Evolutionary conservation across 2,888 invertebrate genomes (phyloP).

Genomic region (Mimumesa dahlbomi): DNA sequence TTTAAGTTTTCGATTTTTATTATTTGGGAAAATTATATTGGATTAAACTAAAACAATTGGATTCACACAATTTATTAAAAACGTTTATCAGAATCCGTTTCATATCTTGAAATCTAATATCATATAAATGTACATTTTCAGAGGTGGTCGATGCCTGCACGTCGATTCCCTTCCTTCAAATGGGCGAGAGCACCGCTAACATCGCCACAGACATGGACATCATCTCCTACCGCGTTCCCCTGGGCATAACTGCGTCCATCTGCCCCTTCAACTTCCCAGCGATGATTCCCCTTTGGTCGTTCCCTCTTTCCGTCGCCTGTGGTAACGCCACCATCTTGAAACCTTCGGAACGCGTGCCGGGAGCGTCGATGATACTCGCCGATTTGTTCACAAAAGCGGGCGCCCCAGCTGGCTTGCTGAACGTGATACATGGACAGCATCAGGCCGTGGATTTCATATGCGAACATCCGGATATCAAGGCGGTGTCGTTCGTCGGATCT

Average conservation of each 20-base stretch:
- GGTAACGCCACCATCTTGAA: conserved; percentile 98
- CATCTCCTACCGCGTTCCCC: conserved; percentile 92
- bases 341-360: conserved; percentile 99
- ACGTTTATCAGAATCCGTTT: neutral
- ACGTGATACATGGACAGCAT: conserved; percentile 97
- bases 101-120: neutral
- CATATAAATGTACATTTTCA: conserved; percentile 73
- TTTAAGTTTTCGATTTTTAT: no score
- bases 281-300: conserved; percentile 99
- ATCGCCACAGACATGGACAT: conserved; percentile 99
- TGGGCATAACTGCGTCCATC: conserved; percentile 97
- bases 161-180: conserved; percentile 93
- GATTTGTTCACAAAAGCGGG: conserved; percentile 96
- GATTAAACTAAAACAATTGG: no score
- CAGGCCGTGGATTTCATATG: conserved; percentile 98
- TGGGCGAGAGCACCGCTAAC: conserved; percentile 94
- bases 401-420: conserved; percentile 97
- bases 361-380: conserved; percentile 96
- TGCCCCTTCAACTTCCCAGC: conserved; percentile 99
- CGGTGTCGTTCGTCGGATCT: conserved; percentile 99
- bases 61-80: no score
- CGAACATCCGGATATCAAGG: conserved; percentile 96
- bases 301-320: conserved; percentile 91
- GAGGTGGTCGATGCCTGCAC: conserved; percentile 99
- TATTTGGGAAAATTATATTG: no score